Percentiles rank a stretch among this genome's conserved stretches.
These are phyloP conservation scores for Bujurquina vittata DNA, from an alignment of 2,113 vertebrate genomes.

Conservation along the genomic window DNA sequence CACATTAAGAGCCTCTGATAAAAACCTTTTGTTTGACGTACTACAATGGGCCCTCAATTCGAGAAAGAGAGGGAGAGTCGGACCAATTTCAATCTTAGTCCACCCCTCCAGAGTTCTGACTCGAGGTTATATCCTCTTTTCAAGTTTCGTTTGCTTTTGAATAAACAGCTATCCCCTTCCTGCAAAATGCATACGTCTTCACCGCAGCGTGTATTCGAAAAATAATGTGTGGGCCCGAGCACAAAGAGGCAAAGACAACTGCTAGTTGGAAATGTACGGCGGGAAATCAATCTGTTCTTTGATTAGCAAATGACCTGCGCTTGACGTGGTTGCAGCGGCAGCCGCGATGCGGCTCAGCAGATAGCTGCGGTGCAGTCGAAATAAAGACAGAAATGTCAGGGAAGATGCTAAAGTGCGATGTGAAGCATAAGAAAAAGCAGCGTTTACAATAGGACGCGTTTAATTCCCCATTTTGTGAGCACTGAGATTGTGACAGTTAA, in stretches of 20 bases:
- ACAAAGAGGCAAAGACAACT: not conserved
- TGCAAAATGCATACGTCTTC: conserved; percentile 11
- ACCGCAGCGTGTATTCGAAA: conserved; percentile 15
- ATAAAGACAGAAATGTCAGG: conserved; percentile 7
- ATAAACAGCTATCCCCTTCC: conserved; percentile 58
- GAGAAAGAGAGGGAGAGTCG: conserved; percentile 53
- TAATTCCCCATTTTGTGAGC: conserved; percentile 52
- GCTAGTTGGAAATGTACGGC: not conserved
- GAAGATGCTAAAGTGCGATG: not conserved
- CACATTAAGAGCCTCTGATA: conserved; percentile 95
- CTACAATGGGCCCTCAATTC: conserved; percentile 81
- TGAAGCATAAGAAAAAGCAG: conserved; percentile 10
- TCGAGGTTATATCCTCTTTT: conserved; percentile 64
- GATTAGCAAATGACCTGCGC: conserved; percentile 38
- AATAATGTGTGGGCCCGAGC: not conserved
- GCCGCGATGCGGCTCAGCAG: conserved; percentile 30
- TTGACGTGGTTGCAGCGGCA: conserved; percentile 14
- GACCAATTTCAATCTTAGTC: conserved; percentile 75
- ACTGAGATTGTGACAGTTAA: conserved; percentile 65
- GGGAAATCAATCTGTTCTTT: conserved; percentile 43
- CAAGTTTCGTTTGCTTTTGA: conserved; percentile 59
- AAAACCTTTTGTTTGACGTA: conserved; percentile 96
- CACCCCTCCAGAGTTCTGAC: conserved; percentile 66
- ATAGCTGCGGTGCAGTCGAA: conserved; percentile 28
- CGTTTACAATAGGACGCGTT: conserved; percentile 36